These are phyloP conservation scores for Drosophila carrolli DNA, from an alignment of 1,140 invertebrate species.

Conservation along the genomic window DNA sequence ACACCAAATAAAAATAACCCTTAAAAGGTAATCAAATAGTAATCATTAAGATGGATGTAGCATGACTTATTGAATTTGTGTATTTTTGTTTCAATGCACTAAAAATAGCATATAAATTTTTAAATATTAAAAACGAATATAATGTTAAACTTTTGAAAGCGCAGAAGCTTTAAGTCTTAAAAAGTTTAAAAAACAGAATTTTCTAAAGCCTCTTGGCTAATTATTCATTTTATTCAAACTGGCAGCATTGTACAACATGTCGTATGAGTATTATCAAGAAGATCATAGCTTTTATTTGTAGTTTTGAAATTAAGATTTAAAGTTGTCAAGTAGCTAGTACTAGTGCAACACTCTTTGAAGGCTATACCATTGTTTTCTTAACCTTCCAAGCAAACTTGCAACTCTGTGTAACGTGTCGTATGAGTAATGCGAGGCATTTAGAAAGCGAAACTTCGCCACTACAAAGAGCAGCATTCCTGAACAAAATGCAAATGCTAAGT, in stretches of 20 bases:
- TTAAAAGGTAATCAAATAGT: not conserved
- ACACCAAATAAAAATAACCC: not conserved
- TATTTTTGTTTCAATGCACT: too few relatives aligned
- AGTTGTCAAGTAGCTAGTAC: not conserved
- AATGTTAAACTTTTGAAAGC: too few relatives aligned
- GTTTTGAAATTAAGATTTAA: not conserved
- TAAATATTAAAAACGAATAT: not conserved
- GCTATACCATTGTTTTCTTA: not conserved
- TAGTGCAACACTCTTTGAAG: not conserved
- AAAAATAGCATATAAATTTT: too few relatives aligned
- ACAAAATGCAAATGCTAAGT: slow-evolving; percentile 28
- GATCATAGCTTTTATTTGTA: not conserved
- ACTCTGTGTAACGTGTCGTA: slow-evolving; percentile 26
- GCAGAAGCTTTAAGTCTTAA: not conserved
- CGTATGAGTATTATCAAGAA: slow-evolving; percentile 6
- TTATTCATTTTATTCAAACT: not conserved
- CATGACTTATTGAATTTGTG: not conserved
- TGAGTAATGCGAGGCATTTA: slow-evolving; percentile 43
- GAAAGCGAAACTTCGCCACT: slow-evolving; percentile 40
- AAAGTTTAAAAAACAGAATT: too few relatives aligned
- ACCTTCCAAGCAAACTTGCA: slow-evolving; percentile 11
- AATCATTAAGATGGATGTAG: not conserved
- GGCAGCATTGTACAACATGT: not conserved
- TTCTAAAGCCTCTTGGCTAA: too few relatives aligned
- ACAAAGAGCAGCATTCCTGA: slow-evolving; percentile 34